Evolutionary conservation across 2,113 vertebrate species (phyloP), one percentile per base, ranked within the genome.

Genomic region (Chascanopsetta lugubris): DNA sequence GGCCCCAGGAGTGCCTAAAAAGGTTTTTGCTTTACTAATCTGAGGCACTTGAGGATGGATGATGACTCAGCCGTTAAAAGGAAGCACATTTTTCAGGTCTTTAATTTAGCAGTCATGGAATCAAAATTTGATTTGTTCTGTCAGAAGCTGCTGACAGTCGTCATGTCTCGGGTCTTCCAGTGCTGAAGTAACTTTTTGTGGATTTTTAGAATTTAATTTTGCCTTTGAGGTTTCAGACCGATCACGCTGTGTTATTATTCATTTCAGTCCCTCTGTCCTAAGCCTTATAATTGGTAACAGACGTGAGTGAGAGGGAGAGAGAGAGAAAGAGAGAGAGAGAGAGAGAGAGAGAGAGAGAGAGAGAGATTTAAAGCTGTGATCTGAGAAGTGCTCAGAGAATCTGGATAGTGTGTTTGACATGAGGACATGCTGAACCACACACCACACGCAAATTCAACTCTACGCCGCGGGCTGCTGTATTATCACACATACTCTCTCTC

Each of bases 221-320:
- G 77, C 80, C 80, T 89, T 83, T 91, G 91, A 80, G 87, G 85
- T 90, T 91, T 85, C 43, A 85, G 76, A n/a, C 67, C 30, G 40
- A 72, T 83, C 72, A 60, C 81, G 69, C 70, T 61, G 67, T 80
- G 72, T 85, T 84, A 87, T 91, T 88, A 89, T 85, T 90, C 83
- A 85, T 82, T 87, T 85, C 81, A 80, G 82, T 74, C 85, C 61
- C 56, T 79, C 72, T 69, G 79, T 72, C 81, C 66, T 75, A 73
- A 88, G 74, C 79, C 82, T 81, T 78, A 75, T 92, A 91, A 93
- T 92, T 87, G 89, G 82, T 89, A 82, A 73, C 91, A 91, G 86
- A 86, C 60, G 24, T 54, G 43, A 38, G 77, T 71, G 71, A 77
- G 56, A 6, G 30, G 30, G 6, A 10, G 6, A 12, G 38, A 17